These are phyloP conservation scores for Lacerta viridis DNA, from an alignment of 2,797 vertebrate species.

Conservation along the genomic window DNA sequence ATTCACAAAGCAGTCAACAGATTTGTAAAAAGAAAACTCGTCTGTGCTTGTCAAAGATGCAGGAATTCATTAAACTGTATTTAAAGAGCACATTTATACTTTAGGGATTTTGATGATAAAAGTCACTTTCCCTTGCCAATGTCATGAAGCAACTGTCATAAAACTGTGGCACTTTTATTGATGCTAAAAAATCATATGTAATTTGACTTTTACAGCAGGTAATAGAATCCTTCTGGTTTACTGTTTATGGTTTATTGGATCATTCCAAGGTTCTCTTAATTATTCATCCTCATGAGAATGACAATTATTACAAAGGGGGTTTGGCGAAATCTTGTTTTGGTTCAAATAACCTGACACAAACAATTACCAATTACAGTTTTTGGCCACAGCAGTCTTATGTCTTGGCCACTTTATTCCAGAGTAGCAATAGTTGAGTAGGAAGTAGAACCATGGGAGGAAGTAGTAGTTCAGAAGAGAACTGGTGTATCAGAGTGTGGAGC, in stretches of 20 bases:
- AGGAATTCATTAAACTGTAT: constrained; percentile 15
- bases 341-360: not conserved
- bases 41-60: constrained; percentile 32
- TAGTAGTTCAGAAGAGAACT: not conserved
- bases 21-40: constrained; percentile 17
- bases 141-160: not conserved
- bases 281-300: constrained; percentile 17
- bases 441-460: no score
- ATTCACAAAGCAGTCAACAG: constrained; percentile 8
- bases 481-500: not conserved
- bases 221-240: not conserved
- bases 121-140: not conserved
- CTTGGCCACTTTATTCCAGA: not conserved
- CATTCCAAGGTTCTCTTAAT: constrained; percentile 1
- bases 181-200: constrained; percentile 7
- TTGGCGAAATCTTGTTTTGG: not conserved
- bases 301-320: not conserved
- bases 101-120: not conserved
- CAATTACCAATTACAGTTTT: not conserved
- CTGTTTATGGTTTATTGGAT: not conserved
- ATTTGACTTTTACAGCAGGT: constrained; percentile 23
- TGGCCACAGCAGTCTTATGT: not conserved
- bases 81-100: constrained; percentile 17
- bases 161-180: constrained; percentile 2
- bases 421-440: not conserved